Evolutionary conservation across 2,797 vertebrate species (phyloP).

Genomic region (Anniella stebbinsi): DNA sequence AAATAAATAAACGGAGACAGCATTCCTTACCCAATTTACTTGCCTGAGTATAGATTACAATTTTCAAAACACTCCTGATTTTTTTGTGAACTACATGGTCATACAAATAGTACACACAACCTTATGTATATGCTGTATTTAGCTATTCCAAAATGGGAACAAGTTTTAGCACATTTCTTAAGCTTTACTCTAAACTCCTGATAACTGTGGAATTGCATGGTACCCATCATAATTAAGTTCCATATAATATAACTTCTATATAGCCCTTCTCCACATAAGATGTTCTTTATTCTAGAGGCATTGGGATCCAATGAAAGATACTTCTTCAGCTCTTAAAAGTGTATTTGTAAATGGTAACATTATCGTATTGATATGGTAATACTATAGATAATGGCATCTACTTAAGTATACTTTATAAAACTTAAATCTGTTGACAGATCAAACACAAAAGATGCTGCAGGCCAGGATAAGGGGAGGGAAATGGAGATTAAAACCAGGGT

Average conservation of each 20-base stretch:
- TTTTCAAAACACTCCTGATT: not conserved
- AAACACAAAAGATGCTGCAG: slow-evolving; percentile 20
- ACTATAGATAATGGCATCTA: fast-evolving
- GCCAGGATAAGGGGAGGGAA: slow-evolving; percentile 16
- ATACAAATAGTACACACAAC: not conserved
- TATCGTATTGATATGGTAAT: slow-evolving; percentile 1
- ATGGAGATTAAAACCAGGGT: slow-evolving; percentile 52
- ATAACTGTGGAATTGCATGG: not conserved
- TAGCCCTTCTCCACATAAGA: not conserved
- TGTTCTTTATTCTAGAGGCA: not conserved
- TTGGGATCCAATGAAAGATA: not conserved
- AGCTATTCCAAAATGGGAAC: not conserved
- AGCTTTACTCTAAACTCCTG: not conserved
- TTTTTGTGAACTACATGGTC: not conserved
- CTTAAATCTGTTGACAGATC: slow-evolving; percentile 51
- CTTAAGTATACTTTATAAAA: slow-evolving; percentile 43
- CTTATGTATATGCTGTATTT: not conserved
- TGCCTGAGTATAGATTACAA: not conserved
- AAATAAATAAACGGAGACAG: not conserved
- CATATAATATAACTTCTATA: not conserved
- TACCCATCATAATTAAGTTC: not conserved
- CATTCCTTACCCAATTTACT: not conserved
- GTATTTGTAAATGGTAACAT: not conserved
- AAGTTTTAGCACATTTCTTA: not conserved
- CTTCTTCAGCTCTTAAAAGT: not conserved